Conservation (phyloP, 2,113 vertebrate genomes). For the Mixornis gularis region DNA sequence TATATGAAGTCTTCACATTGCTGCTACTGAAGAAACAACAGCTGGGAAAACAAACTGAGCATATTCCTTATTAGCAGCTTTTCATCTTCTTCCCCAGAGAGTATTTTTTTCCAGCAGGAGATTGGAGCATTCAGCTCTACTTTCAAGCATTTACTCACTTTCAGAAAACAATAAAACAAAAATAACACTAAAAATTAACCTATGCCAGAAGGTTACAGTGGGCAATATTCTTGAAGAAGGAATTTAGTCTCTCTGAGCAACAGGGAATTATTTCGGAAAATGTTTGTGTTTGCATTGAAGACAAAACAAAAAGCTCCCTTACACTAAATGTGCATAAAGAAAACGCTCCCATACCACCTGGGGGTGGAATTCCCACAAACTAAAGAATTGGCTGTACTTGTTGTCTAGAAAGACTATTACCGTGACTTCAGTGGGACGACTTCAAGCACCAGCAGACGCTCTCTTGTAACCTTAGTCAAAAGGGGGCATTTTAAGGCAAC, state of each 20-base stretch:
- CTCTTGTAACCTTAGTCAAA: background rate
- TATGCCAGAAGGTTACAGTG: background rate
- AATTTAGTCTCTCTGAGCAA: background rate
- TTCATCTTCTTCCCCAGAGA: background rate
- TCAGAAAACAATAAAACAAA: background rate
- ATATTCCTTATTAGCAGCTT: background rate
- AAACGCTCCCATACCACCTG: background rate
- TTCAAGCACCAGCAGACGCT: background rate
- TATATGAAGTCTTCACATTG: background rate
- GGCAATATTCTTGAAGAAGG: background rate
- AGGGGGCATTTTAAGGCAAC: background rate
- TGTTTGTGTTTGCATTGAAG: background rate
- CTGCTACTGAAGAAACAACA: background rate
- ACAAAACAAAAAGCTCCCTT: background rate
- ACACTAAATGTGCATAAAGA: background rate
- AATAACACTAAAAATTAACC: background rate
- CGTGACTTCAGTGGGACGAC: background rate
- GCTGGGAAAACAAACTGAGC: background rate
- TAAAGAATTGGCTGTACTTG: background rate
- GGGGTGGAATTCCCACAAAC: background rate
- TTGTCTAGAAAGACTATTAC: background rate
- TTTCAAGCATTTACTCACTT: background rate
- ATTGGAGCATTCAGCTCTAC: background rate
- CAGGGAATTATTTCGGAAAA: background rate
- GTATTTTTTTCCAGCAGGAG: background rate